Evolutionary conservation across 1,140 invertebrate species (phyloP).

Genomic region (Brachionus asplanchnoidis): DNA sequence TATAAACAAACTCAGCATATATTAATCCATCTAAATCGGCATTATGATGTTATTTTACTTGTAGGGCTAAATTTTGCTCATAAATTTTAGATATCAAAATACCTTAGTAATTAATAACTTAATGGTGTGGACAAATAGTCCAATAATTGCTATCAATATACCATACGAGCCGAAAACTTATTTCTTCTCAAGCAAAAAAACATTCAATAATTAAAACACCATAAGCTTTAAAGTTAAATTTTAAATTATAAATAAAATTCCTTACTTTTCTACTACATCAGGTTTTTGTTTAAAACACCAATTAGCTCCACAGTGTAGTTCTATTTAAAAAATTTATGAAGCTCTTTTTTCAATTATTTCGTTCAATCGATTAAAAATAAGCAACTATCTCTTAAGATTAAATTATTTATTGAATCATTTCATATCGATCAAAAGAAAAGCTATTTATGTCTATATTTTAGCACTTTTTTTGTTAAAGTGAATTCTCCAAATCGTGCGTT

Average conservation of each 20-base stretch:
- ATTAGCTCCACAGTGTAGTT: not conserved
- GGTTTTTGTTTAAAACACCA: too few relatives aligned
- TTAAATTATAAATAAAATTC: not conserved
- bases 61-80: not conserved
- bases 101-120: not conserved
- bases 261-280: not conserved
- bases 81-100: not conserved
- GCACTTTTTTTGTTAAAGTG: not conserved
- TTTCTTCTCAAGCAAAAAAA: not conserved
- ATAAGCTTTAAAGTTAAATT: too few relatives aligned
- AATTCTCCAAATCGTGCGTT: not conserved
- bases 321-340: not conserved
- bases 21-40: not conserved
- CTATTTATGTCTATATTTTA: conserved; percentile 4
- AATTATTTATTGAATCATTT: not conserved
- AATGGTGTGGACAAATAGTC: not conserved
- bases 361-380: not conserved
- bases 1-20: not conserved
- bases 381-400: not conserved
- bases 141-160: not conserved
- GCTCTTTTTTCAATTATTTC: not conserved
- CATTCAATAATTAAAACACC: not conserved
- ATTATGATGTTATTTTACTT: not conserved
- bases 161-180: not conserved
- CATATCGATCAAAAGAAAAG: not conserved